Base-by-base conservation (phyloP, 2,888 invertebrate genomes). In the Philopedon plagiatum region DNA sequence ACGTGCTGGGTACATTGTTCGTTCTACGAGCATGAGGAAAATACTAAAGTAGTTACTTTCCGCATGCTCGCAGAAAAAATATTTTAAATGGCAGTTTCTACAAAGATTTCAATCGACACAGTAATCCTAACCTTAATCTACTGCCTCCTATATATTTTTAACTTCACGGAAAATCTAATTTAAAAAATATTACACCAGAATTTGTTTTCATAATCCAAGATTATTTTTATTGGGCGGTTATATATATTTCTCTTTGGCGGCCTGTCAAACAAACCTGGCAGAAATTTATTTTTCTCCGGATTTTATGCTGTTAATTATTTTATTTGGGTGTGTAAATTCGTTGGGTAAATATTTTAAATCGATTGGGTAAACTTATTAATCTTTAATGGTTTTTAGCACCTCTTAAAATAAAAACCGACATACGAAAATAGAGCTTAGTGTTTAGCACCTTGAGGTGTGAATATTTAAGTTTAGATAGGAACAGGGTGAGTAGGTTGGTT, bases 181-280 rank as follows among this genome's bases (percentile, higher is more conserved):
- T 23, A 23, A 46, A 49, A 63, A 63, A 49, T 64, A 64, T 54
- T 54, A 41, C 39, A 18, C 26, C 5, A 39, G 26, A 39, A 64
- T 64, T 64, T 64, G 41, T 64, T 54, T 64, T 64, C 23, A 54
- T 54, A 64, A 64, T 54, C 64, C 11, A 8, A 18, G 64, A 64
- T 51, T 64, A 64, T 64, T 64, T 64, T 64, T 64, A 64, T 64
- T 26, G 7, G 13, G 9, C 41, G 39, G 37, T 64, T 64, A 54
- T 51, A 64, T 51, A 63, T 37, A 63, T 29, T 63, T 49, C 15
- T 13, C 34, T 64, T 64, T 64, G 64, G 54, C 64, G 64, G 64
- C 54, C 9, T 37, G 37, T 64, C 54, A 64, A 64, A 54, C 54
- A 64, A 64, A 23, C 54, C 37, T 21, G 39, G n/a, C 37, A 21